Evolutionary conservation across 2,888 invertebrate genomes (phyloP).

Genomic region (Scaptomyza flava): DNA sequence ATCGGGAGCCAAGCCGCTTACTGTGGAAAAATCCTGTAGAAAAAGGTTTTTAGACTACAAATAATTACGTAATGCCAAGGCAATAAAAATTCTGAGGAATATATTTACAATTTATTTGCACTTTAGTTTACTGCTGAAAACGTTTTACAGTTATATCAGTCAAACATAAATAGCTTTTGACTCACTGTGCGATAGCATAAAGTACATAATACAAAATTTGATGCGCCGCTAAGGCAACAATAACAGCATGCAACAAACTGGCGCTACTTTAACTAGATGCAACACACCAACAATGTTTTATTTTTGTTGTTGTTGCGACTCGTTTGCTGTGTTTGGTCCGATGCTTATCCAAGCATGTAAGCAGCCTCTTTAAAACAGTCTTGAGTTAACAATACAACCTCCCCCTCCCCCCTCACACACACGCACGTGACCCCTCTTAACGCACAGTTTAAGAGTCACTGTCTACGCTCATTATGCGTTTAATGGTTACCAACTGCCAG

Average conservation of each 20-base stretch:
- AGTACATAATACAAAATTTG: slow-evolving; percentile 14
- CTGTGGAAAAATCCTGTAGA: no score
- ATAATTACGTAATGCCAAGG: no score
- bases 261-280: slow-evolving; percentile 31
- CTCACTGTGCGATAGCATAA: slow-evolving; percentile 32
- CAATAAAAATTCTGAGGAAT: no score
- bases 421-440: slow-evolving; percentile 21
- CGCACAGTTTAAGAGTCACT: slow-evolving; percentile 42
- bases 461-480: slow-evolving; percentile 45
- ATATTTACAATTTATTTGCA: no score
- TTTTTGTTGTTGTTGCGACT: neutral
- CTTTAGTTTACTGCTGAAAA: no score
- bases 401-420: neutral
- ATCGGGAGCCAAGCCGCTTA: slow-evolving; percentile 19
- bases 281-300: slow-evolving; percentile 46
- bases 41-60: neutral
- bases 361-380: slow-evolving; percentile 51
- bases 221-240: slow-evolving; percentile 28
- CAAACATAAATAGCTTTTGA: no score
- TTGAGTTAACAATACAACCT: slow-evolving; percentile 30
- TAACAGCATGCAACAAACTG: slow-evolving; percentile 3
- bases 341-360: slow-evolving; percentile 59
- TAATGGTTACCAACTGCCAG: slow-evolving; percentile 17
- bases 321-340: slow-evolving; percentile 27
- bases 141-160: no score